These are phyloP conservation scores for Eubucco bourcierii DNA, from an alignment of 2,113 vertebrate genomes.

Conservation along the genomic window DNA sequence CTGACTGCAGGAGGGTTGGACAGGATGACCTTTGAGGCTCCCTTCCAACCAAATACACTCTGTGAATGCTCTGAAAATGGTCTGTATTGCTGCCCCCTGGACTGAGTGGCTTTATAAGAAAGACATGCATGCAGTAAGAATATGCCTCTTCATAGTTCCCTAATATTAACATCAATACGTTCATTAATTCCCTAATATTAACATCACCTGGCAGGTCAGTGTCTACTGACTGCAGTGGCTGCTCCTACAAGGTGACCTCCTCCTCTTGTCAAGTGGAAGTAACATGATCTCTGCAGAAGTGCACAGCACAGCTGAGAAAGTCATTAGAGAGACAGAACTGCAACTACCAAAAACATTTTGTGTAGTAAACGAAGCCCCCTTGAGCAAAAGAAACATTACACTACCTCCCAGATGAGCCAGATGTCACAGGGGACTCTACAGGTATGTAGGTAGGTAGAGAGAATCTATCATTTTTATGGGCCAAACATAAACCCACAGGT, in stretches of 20 bases:
- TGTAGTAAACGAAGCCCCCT: background rate
- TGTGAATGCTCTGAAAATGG: background rate
- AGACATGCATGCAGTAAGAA: background rate
- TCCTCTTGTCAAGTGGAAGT: background rate
- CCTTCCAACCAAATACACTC: too few species aligned
- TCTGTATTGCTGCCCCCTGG: background rate
- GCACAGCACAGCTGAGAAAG: background rate
- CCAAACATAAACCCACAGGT: background rate
- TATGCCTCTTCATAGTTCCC: background rate
- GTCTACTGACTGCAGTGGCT: background rate
- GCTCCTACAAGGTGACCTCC: background rate
- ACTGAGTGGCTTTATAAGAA: background rate
- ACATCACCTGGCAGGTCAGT: background rate
- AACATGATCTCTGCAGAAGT: background rate
- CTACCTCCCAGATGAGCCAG: background rate
- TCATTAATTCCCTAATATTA: background rate
- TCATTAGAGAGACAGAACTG: background rate
- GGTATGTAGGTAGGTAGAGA: background rate
- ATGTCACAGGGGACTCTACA: background rate
- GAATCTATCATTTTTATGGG: background rate
- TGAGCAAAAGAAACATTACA: background rate
- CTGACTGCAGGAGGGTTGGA: too few species aligned
- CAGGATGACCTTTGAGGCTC: too few species aligned
- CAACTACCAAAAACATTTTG: background rate
- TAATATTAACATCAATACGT: background rate